Conservation (phyloP, 2,113 vertebrate species). For the Sinocyclocheilus grahami region DNA sequence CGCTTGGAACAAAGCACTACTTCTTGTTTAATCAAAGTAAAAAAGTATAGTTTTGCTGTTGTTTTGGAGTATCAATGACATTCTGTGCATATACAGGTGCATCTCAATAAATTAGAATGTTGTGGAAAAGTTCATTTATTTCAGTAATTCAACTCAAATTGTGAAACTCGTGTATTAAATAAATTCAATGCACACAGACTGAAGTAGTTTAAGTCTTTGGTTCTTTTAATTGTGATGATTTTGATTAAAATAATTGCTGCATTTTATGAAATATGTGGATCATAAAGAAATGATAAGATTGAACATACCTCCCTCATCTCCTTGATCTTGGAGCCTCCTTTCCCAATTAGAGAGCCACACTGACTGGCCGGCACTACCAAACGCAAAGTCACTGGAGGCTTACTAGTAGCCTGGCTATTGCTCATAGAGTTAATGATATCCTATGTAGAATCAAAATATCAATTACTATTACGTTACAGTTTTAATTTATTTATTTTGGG, state of each 20-base stretch:
- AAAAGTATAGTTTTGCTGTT: neutral
- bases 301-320: constrained; percentile 91
- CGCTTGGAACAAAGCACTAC: no score
- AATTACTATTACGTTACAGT: neutral
- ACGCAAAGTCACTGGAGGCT: constrained; percentile 90
- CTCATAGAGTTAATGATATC: constrained; percentile 98
- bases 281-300: neutral
- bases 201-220: no score
- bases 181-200: no score
- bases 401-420: constrained; percentile 93
- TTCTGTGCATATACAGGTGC: no score
- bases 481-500: neutral
- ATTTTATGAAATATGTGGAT: neutral
- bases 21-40: neutral
- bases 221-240: no score
- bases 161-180: no score
- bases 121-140: no score
- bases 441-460: constrained; percentile 65
- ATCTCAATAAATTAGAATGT: no score
- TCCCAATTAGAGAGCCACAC: constrained; percentile 93
- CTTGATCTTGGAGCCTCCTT: constrained; percentile 96
- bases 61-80: neutral
- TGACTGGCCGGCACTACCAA: constrained; percentile 93
- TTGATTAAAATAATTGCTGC: neutral
- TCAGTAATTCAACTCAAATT: no score